Evolutionary conservation across 2,888 invertebrate species (phyloP).

Genomic region (Euplexia lucipara): DNA sequence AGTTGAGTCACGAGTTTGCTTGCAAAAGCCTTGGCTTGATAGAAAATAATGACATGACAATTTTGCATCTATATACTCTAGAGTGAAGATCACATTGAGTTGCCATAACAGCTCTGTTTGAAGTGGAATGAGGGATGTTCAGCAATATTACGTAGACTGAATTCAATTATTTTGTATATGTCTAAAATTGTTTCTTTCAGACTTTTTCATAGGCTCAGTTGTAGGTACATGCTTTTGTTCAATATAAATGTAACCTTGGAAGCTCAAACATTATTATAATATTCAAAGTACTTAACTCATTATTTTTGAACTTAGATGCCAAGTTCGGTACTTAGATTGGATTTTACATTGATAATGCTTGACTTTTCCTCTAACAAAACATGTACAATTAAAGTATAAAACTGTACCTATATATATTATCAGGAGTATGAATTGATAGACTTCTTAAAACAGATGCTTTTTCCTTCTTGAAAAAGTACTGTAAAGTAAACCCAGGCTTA

Average conservation of each 20-base stretch:
- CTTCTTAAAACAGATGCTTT: neutral
- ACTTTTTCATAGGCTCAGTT: neutral
- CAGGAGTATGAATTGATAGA: neutral
- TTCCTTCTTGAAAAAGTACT: neutral
- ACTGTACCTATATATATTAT: neutral
- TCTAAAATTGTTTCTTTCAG: neutral
- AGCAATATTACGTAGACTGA: constrained; percentile 21
- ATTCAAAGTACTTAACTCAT: neutral
- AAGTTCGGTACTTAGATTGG: neutral
- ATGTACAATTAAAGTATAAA: neutral
- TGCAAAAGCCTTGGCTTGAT: constrained; percentile 52
- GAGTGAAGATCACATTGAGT: constrained; percentile 43
- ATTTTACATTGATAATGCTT: neutral
- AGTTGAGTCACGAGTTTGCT: constrained; percentile 49
- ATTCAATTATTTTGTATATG: constrained; percentile 1
- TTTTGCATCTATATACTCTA: constrained; percentile 40
- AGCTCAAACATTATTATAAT: neutral
- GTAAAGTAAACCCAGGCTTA: neutral
- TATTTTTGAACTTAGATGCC: neutral
- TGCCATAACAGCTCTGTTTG: constrained; percentile 60
- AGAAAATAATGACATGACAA: constrained; percentile 56
- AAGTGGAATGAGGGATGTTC: constrained; percentile 57
- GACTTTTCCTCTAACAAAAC: neutral
- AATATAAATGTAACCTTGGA: neutral
- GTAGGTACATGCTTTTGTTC: constrained; percentile 1